Base-by-base conservation (phyloP, 2,888 invertebrate species). In the Melanostoma mellinum region DNA sequence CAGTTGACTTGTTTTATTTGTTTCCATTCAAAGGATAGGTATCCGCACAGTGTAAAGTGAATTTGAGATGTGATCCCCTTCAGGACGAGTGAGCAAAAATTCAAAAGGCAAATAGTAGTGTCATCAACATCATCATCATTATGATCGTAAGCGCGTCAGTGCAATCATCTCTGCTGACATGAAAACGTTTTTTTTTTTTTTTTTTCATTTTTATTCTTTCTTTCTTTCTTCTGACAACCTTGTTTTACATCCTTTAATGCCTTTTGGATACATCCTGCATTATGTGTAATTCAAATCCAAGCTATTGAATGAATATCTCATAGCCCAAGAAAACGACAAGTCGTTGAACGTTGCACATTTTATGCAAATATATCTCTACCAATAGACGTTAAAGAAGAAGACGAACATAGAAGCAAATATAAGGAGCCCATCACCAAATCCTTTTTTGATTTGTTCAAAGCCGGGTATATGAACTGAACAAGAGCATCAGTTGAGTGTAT, bases 101-200 rank as follows among this genome's bases (percentile, higher is more conserved):
- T 82, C 82, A 63, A 73, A 82, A 69, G 65, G 73, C 78, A 82
- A 82, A 82, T 82, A 82, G 73, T 78, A 82, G 73, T 77, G 77
- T 73, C 82, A 78, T 82, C 77, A 78, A 69, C 82, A 77, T 78
- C 65, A 61, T 82, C 76, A 63, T 68, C n/a, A 60, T 76, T 58
- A 55, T 56, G 46, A 67, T 32, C 55, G 67, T 36, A 65, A 72
- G 63, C 53, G n/a, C 58, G 53, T 69, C 50, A 44, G 38, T 44
- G 60, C 48, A 44, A 35, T 69, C n/a, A 36, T 10, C 53, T 4
- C 61, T 6, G 58, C 48, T 32, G 52, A 52, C 53, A 53, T 35
- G 36, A 78, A 36, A 60, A 52, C 38, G 20, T 76, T 68, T 44
- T 36, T 0, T 33, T 5, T 44, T 44, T n/a, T n/a, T 20, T 10